phyloP scores from a whole-genome alignment of 1,140 invertebrate genomes.

The Leptinotarsa texana region DNA sequence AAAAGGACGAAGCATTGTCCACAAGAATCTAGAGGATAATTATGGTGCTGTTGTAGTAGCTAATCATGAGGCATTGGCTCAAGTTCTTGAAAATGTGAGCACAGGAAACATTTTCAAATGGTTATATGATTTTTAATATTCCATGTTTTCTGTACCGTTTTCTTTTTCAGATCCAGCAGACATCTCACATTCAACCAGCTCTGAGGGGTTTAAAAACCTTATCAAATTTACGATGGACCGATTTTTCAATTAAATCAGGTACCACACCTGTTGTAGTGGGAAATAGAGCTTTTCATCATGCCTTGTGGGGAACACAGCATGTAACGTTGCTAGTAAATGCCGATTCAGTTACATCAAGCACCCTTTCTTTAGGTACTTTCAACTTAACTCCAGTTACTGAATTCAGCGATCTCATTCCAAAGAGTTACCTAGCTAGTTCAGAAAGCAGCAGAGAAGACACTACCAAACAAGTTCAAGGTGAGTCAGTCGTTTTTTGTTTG shows the following conservation, averaged over 20 bases:
- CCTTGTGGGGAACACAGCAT: constrained; percentile 69
- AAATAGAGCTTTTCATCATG: constrained; percentile 71
- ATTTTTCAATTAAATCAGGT: constrained; percentile 66
- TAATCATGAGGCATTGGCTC: constrained; percentile 83
- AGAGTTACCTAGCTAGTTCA: constrained; percentile 61
- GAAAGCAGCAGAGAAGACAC: constrained; percentile 54
- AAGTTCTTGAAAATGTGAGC: constrained; percentile 79
- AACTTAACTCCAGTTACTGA: constrained; percentile 74
- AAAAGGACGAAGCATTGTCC: constrained; percentile 76
- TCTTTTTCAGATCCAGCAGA: constrained; percentile 67
- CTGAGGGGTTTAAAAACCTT: constrained; percentile 71
- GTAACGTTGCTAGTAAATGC: constrained; percentile 73
- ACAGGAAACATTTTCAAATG: background rate
- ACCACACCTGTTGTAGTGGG: constrained; percentile 64
- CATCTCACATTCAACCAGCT: constrained; percentile 64
- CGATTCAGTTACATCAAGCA: constrained; percentile 53
- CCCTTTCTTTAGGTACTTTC: constrained; percentile 60
- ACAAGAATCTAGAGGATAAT: constrained; percentile 83
- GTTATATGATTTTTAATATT: background rate
- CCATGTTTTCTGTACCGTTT: background rate
- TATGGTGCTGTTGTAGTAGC: constrained; percentile 86
- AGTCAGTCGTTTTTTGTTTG: background rate
- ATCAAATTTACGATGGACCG: constrained; percentile 69
- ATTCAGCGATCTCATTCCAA: constrained; percentile 75
- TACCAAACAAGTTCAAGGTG: constrained; percentile 67